Evolutionary conservation across 2,797 vertebrate species (phyloP).

Genomic region (Carcharodon carcharias): DNA sequence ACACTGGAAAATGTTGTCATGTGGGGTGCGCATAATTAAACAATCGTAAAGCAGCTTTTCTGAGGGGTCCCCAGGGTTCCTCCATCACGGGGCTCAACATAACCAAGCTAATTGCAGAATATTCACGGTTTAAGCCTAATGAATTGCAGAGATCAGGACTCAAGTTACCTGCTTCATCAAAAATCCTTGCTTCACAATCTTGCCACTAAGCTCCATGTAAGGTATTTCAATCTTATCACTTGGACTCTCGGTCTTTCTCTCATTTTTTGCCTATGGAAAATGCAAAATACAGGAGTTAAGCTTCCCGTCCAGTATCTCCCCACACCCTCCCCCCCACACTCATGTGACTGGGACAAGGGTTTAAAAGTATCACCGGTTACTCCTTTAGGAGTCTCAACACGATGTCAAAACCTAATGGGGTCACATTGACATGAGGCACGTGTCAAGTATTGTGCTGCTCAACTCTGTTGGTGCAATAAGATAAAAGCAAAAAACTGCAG

Average conservation of each 20-base stretch:
- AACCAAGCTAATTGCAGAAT: neutral
- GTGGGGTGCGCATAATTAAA: neutral
- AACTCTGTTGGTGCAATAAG: neutral
- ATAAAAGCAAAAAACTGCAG: no score
- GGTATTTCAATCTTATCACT: slow-evolving; percentile 70
- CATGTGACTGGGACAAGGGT: neutral
- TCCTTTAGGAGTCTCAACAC: no score
- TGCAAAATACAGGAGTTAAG: neutral
- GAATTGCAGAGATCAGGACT: neutral
- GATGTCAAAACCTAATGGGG: no score
- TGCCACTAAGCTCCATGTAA: slow-evolving; percentile 75
- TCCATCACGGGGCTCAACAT: neutral
- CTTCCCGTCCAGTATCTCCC: neutral
- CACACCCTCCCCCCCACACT: neutral
- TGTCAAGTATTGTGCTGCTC: neutral
- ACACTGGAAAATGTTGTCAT: neutral
- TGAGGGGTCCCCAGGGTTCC: neutral
- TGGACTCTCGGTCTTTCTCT: slow-evolving; percentile 66
- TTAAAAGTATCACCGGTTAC: neutral
- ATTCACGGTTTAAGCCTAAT: neutral
- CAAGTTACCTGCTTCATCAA: slow-evolving; percentile 82
- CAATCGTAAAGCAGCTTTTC: neutral
- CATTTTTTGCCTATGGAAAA: slow-evolving; percentile 65
- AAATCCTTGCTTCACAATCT: slow-evolving; percentile 79
- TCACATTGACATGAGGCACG: neutral